Evolutionary conservation across 2,888 invertebrate species (phyloP), one percentile per base, ranked within the genome.

Genomic region (Leucania comma): DNA sequence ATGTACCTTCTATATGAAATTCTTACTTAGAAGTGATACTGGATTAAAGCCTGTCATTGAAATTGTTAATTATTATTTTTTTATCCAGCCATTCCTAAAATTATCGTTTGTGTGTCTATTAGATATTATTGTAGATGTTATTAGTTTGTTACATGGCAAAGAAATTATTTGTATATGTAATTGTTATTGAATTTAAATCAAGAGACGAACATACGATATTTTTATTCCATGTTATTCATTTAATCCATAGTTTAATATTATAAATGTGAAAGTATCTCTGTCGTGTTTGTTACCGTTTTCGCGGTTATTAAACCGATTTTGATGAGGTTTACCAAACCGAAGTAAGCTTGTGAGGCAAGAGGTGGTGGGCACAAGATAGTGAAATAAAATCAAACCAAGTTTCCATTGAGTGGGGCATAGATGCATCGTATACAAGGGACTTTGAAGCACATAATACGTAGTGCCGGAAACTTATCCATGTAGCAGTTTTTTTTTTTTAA

Each of bases 31-130:
- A 92, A 90, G 92, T 92, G 93, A 93, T 94, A 93, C 91, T 93
- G 94, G 90, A 95, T 95, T 94, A 95, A 95, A 95, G 87, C 90
- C 90, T 92, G 90, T 91, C 91, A 92, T 91, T 91, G 90, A 90
- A 90, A 83, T 84, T 75, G 83, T 84, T 81, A 87, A 82, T 80
- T 81, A 81, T 85, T 87, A 85, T 88, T 91, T 86, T 79, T 75
- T 78, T 77, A 20, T 78, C 78, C 75, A 77, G 75, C 69, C 65
- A 63, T 56, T 66, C 73, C 72, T 75, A 75, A 66, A 73, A 67
- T 58, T 78, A 62, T 71, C 63, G 63, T 75, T 62, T 64, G 63
- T 76, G 57, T 71, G 50, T 68, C 59, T 69, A 32, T 63, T 53
- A 48, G 20, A 38, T 62, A 29, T 68, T 58, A 58, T 48, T 60